phyloP scores from a whole-genome alignment of 2,113 vertebrate species.

The Miniopterus natalensis region DNA sequence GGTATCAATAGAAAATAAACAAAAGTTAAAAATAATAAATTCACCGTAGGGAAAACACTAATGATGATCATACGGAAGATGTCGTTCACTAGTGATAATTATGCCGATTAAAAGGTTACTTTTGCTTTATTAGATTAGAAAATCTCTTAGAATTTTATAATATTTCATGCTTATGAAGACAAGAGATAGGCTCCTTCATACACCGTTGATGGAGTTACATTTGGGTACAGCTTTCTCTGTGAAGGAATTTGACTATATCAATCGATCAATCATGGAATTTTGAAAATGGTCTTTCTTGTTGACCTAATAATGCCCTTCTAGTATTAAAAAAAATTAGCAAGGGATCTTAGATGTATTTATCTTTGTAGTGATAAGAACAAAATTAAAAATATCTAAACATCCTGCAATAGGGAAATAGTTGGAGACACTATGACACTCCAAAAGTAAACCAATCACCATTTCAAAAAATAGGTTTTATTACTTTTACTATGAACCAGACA shows the following conservation, averaged over 20 bases:
- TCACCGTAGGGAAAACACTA: neutral
- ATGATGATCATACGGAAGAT: neutral
- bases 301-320: neutral
- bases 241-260: neutral
- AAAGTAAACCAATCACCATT: neutral
- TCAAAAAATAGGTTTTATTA: neutral
- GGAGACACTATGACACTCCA: neutral
- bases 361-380: slow-evolving; percentile 16
- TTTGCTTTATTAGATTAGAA: neutral
- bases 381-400: slow-evolving; percentile 36
- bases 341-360: neutral
- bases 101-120: neutral
- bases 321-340: neutral
- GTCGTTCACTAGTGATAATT: neutral
- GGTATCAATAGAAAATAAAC: too few species aligned
- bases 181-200: neutral
- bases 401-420: neutral
- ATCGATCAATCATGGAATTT: neutral
- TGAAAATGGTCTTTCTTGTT: slow-evolving; percentile 23
- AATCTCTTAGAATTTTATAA: neutral
- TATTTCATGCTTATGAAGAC: neutral
- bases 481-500: neutral
- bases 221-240: neutral
- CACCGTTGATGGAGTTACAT: neutral
- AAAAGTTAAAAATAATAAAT: neutral